Conservation (phyloP, 92 coral and sea anemone genomes). For the Meandrina meandrites region DNA sequence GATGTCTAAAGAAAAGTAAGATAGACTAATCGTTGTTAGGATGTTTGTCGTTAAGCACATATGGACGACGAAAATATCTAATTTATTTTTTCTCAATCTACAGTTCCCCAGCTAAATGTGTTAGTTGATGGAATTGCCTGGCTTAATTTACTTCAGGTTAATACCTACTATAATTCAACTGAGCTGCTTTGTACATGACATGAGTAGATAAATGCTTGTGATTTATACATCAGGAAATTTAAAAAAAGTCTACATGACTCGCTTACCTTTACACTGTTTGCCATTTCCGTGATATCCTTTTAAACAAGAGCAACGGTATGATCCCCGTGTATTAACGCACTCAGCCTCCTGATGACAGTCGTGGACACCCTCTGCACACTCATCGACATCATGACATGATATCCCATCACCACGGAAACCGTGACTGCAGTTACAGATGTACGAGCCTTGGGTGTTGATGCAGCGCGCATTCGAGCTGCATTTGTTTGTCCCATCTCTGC, state of each 20-base stretch:
- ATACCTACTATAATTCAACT: no score
- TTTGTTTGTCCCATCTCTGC: neutral
- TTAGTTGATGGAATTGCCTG: no score
- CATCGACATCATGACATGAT: neutral
- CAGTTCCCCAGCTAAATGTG: no score
- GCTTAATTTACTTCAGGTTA: no score
- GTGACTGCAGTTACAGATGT: neutral
- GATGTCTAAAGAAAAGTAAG: neutral
- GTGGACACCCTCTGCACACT: slow-evolving; percentile 1
- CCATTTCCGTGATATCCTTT: slow-evolving; percentile 23
- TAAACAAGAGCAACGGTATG: slow-evolving; percentile 13
- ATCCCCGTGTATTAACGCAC: slow-evolving; percentile 10
- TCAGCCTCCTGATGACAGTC: neutral
- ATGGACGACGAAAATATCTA: neutral
- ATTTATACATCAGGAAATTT: no score
- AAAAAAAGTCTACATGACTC: neutral
- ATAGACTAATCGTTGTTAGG: no score
- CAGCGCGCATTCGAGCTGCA: neutral
- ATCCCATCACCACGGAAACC: slow-evolving; percentile 1
- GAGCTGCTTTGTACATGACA: no score
- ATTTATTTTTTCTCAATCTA: no score
- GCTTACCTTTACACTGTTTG: slow-evolving; percentile 6
- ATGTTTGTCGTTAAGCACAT: neutral
- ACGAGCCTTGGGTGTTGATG: slow-evolving; percentile 12
- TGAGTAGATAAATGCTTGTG: no score